These are phyloP conservation scores for Acanthococcus lagerstroemiae DNA, from an alignment of 2,888 invertebrate species.

Conservation along the genomic window DNA sequence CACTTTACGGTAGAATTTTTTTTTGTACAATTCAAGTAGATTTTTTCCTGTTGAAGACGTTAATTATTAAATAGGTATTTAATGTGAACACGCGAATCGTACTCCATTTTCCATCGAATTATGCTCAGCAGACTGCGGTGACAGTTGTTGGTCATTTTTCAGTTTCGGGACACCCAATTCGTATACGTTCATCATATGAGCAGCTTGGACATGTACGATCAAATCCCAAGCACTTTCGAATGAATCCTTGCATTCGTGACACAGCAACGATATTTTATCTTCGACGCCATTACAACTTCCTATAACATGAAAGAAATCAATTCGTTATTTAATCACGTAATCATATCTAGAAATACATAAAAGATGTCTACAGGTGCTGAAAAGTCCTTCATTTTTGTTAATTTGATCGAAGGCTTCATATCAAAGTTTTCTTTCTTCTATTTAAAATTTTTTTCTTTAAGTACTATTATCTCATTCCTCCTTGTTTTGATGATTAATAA, in stretches of 20 bases:
- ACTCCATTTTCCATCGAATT: slow-evolving; percentile 17
- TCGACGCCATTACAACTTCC: slow-evolving; percentile 32
- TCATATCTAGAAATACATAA: no score
- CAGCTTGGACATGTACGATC: slow-evolving; percentile 58
- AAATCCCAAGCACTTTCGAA: slow-evolving; percentile 58
- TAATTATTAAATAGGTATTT: background rate
- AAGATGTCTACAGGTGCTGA: no score
- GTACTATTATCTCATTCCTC: no score
- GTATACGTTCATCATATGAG: slow-evolving; percentile 58
- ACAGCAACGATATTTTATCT: slow-evolving; percentile 48
- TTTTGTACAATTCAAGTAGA: no score
- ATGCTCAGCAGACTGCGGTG: slow-evolving; percentile 17
- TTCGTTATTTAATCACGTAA: no score
- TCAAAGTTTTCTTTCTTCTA: no score
- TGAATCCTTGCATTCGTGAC: slow-evolving; percentile 56
- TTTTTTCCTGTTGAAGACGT: background rate
- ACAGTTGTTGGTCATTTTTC: slow-evolving; percentile 32
- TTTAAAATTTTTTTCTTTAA: no score
- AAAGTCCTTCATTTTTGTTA: no score
- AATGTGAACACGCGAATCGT: background rate
- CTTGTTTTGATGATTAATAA: no score
- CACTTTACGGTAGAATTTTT: no score
- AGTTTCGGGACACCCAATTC: slow-evolving; percentile 45
- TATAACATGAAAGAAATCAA: background rate
- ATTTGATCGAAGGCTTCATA: no score